Conservation (phyloP, 2,797 vertebrate species). For the Tenualosa ilisha region DNA sequence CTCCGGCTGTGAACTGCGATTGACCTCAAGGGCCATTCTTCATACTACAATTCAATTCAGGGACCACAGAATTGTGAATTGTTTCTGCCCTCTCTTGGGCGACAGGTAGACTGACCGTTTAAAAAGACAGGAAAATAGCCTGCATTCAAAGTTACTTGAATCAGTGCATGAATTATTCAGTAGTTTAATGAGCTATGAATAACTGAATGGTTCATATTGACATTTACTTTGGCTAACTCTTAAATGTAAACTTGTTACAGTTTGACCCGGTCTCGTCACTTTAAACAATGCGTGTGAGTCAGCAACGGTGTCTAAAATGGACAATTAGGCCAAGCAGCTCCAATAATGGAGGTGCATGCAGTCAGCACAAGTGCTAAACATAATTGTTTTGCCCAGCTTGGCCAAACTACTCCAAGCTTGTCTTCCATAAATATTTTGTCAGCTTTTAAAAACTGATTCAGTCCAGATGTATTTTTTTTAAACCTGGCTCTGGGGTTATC, state of each 20-base stretch:
- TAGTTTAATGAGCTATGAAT: background rate
- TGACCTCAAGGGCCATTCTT: background rate
- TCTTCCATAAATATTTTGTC: background rate
- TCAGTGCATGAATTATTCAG: background rate
- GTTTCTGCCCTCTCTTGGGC: background rate
- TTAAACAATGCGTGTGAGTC: background rate
- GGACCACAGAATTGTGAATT: background rate
- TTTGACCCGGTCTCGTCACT: background rate
- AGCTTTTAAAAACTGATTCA: slow-evolving; percentile 2
- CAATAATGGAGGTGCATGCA: background rate
- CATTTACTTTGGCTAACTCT: background rate
- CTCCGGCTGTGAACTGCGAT: background rate
- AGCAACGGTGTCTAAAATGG: background rate
- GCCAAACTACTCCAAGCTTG: background rate
- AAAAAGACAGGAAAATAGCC: background rate
- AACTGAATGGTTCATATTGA: background rate
- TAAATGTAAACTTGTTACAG: background rate
- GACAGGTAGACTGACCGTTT: background rate
- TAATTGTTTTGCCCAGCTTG: background rate
- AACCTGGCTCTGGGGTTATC: background rate
- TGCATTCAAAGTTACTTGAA: background rate
- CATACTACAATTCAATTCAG: background rate
- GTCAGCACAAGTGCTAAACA: background rate
- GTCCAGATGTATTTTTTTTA: background rate
- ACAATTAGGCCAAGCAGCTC: background rate